A percentile compares a stretch with the other conserved stretches of the same genome.
Conservation (phyloP, 1,140 invertebrate species). For the Heliothis virescens region DNA sequence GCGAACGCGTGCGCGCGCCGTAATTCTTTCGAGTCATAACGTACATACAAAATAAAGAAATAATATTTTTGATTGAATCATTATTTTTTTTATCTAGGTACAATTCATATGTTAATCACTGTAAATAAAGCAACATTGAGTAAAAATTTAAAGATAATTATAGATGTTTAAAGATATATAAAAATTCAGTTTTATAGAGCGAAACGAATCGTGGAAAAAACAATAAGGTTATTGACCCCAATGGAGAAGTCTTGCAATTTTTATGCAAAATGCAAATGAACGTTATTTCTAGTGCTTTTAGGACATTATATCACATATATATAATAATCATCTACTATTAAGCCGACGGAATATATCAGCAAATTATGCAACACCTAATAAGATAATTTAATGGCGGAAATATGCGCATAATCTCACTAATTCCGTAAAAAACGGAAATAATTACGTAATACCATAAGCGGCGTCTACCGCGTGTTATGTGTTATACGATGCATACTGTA, state of each 20-base stretch:
- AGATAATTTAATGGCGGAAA: conserved; percentile 19
- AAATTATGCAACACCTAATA: conserved; percentile 32
- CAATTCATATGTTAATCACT: no score
- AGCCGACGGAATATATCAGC: not conserved
- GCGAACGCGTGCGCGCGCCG: no score
- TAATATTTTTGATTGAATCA: no score
- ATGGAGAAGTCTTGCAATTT: not conserved
- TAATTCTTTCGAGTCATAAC: no score
- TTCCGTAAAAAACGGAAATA: conserved; percentile 41
- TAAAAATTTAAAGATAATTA: no score
- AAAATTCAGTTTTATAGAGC: no score
- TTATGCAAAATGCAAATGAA: not conserved
- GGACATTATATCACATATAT: not conserved
- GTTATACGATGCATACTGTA: not conserved
- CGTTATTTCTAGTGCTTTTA: conserved; percentile 6
- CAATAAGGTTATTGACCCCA: no score
- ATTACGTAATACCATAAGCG: not conserved
- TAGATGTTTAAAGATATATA: no score
- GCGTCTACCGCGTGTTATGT: conserved; percentile 22
- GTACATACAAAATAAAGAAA: no score
- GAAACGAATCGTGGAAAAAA: no score
- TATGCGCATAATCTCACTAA: conserved; percentile 29
- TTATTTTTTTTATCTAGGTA: no score
- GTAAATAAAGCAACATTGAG: no score
- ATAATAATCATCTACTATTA: conserved; percentile 10